These are phyloP conservation scores for Panzeria rudis DNA, from an alignment of 2,888 invertebrate genomes.

Conservation along the genomic window DNA sequence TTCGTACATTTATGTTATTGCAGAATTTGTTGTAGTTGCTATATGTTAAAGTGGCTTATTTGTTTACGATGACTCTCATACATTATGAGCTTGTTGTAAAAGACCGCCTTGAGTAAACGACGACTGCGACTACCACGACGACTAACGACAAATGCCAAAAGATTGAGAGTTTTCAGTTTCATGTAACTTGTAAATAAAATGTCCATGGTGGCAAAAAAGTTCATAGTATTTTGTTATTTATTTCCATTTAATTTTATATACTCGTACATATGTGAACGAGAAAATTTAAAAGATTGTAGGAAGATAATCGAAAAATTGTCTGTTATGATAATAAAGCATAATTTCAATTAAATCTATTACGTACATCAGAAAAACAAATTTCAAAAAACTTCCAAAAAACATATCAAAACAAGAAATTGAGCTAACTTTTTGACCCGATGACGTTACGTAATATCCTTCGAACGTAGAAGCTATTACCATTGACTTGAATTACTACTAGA, in stretches of 20 bases:
- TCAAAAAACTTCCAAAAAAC: no score
- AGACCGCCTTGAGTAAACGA: constrained; percentile 60
- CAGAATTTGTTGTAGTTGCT: neutral
- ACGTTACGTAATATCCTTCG: no score
- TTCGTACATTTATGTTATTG: neutral
- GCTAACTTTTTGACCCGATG: no score
- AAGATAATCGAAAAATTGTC: constrained; percentile 8
- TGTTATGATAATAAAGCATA: neutral
- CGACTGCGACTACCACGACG: constrained; percentile 19
- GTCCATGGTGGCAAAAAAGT: constrained; percentile 70
- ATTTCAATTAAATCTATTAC: neutral
- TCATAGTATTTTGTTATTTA: constrained; percentile 72
- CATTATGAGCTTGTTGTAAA: constrained; percentile 67
- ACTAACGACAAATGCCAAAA: constrained; percentile 58
- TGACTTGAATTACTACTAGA: no score
- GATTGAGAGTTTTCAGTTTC: constrained; percentile 65
- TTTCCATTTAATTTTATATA: constrained; percentile 68
- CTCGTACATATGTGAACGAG: neutral
- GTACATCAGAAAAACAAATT: no score
- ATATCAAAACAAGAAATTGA: no score
- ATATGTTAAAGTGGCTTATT: constrained; percentile 68
- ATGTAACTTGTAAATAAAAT: constrained; percentile 69
- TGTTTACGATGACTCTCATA: constrained; percentile 69
- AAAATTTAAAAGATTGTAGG: neutral
- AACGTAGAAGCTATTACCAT: no score